Conservation (phyloP, 2,113 vertebrate species). For the Odontophorus gujanensis region DNA sequence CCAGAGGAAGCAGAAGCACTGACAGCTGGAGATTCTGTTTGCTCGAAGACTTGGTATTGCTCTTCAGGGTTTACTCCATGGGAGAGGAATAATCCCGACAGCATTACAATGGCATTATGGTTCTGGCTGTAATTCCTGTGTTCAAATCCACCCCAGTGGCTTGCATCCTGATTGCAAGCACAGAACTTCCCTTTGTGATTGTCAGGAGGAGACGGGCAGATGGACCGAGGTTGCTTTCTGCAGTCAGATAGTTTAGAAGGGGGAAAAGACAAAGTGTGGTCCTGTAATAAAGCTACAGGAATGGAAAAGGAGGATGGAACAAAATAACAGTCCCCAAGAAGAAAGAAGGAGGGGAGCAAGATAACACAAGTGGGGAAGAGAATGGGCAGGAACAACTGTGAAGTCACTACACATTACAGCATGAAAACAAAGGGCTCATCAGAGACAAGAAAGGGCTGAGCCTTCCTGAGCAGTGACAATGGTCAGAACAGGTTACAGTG, state of each 20-base stretch:
- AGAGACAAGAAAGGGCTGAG: neutral
- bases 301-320: neutral
- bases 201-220: neutral
- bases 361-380: neutral
- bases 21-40: slow-evolving; percentile 57
- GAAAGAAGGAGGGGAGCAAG: neutral
- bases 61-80: slow-evolving; percentile 50
- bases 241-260: neutral
- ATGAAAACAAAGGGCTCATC: neutral
- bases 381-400: neutral
- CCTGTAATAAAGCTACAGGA: neutral
- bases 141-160: slow-evolving; percentile 37
- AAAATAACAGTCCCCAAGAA: neutral
- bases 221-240: neutral
- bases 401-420: neutral
- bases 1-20: slow-evolving; percentile 31
- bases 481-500: neutral
- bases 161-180: slow-evolving; percentile 8
- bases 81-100: slow-evolving; percentile 62
- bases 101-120: slow-evolving; percentile 66
- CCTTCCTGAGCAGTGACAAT: neutral
- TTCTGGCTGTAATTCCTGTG: slow-evolving; percentile 49
- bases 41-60: slow-evolving; percentile 37
- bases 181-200: slow-evolving; percentile 15
- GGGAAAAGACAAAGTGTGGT: neutral